Base-by-base conservation (phyloP, 2,113 vertebrate genomes). In the Channa argus region DNA sequence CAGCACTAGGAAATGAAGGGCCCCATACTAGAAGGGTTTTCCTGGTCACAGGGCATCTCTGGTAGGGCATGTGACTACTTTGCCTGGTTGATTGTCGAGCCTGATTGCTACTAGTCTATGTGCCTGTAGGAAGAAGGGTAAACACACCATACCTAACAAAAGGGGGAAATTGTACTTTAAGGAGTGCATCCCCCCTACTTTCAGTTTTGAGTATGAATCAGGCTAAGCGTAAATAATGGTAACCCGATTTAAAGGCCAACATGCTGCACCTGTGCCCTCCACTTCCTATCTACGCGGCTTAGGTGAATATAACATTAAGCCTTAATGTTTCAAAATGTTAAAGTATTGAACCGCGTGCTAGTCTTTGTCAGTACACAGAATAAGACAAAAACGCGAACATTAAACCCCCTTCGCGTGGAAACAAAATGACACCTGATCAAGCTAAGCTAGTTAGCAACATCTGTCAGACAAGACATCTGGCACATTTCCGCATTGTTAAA, bases 381-480 rank as follows among this genome's bases (percentile, higher is more conserved):
- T 2, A 8, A 4, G 3, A 50, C 10, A 33, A 47, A 37, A 15
- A 2, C 44, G 24, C 43, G 24, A 2, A 13, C 39, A 47, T 44
- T 1, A 24, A 36, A 0, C 43, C 36, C 3, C 41, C 9, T 36
- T 37, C 11, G 37, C 46, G 58, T 8, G 34, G 24, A 63, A 54
- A 62, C 5, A 36, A 53, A 12, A 14, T 62, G 53, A 39, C 78
- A 77, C 62, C 72, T 61, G n/a, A 24, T 50, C 46, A 15, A 39
- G 84, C 84, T 86, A 90, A 63, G 77, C 81, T 77, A 88, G 71
- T 64, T 77, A 84, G 86, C 71, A 83, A 90, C 89, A 91, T 92
- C 89, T 92, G 91, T 90, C 78, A 79, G 77, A 69, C 50, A 49
- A 71, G 36, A 90, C 87, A 91, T 85, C 91, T 90, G 86, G 63